Conservation (phyloP, 2,888 invertebrate genomes). For the Marronus borbonicus region DNA sequence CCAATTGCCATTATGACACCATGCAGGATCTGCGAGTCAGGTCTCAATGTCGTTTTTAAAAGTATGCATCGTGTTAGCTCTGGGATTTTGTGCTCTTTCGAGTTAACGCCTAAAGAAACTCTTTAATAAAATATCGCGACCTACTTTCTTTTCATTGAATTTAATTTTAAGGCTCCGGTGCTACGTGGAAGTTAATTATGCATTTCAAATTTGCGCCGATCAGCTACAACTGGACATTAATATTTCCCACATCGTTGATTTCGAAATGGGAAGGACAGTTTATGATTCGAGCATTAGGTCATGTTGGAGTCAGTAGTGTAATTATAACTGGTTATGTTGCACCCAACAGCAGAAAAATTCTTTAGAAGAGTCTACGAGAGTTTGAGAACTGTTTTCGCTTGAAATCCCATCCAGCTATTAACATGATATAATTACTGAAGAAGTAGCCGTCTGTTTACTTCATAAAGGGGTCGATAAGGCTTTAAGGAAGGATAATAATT, state of each 20-base stretch:
- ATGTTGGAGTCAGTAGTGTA: background rate
- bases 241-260: slow-evolving; percentile 27
- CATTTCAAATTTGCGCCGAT: slow-evolving; percentile 8
- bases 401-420: too few species aligned
- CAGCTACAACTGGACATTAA: background rate
- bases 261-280: background rate
- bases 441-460: too few species aligned
- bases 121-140: slow-evolving; percentile 31
- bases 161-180: slow-evolving; percentile 18
- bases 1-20: background rate
- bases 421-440: too few species aligned
- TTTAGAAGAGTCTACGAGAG: too few species aligned
- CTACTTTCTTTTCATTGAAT: slow-evolving; percentile 30
- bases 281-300: slow-evolving; percentile 1
- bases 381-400: too few species aligned
- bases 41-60: slow-evolving; percentile 3
- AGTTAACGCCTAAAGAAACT: slow-evolving; percentile 27
- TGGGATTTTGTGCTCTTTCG: slow-evolving; percentile 11
- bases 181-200: slow-evolving; percentile 30
- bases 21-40: background rate
- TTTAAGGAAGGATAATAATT: too few species aligned
- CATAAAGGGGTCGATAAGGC: too few species aligned
- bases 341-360: too few species aligned
- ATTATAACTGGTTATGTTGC: too few species aligned
- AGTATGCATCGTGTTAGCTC: background rate